Base-by-base conservation (phyloP, 2,113 vertebrate genomes). In the Lophotis ruficrista region DNA sequence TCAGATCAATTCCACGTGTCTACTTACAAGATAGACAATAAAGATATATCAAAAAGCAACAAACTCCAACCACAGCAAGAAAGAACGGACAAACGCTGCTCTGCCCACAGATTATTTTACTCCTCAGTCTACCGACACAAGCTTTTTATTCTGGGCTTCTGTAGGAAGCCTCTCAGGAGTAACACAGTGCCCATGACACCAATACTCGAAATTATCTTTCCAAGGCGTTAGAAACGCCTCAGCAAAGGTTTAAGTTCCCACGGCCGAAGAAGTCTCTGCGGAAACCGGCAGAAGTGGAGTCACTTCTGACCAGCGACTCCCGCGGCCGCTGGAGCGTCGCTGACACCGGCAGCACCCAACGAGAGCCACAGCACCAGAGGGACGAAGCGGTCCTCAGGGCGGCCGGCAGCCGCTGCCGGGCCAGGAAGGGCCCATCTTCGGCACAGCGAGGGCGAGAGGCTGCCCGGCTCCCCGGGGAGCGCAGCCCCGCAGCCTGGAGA, bases 151-250 rank as follows among this genome's bases (percentile, higher is more conserved):
- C 6, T 0, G 48, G 21, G 14, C 24, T 60, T 10, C 57, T 3
- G 5, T 0, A 22, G 37, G 5, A n/a, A 45, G 50, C 8, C 3
- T 28, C 76, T 14, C 38, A 2, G 25, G 2, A 64, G 5, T 12
- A 25, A 12, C 76, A 11, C 37, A 6, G 35, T 0, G 28, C 60
- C 72, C 54, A 16, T 0, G 30, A 27, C 60, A 9, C 24, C 31
- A 43, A 7, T 7, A 22, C 37, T 8, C 25, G 38, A 17, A 87
- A 38, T 4, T 23, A 13, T 21, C 22, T 21, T 33, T 60, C 58
- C 53, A 16, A 16, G 65, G 11, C 10, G 4, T 3, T 1, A 21
- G 61, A 54, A 69, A 77, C 9, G 75, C 48, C 58, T 45, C 45
- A 7, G 68, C 20, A 9, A 20, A 50, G 54, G 51, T 11, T 12